phyloP scores from a whole-genome alignment of 1,140 invertebrate species.

The Cherax destructor region DNA sequence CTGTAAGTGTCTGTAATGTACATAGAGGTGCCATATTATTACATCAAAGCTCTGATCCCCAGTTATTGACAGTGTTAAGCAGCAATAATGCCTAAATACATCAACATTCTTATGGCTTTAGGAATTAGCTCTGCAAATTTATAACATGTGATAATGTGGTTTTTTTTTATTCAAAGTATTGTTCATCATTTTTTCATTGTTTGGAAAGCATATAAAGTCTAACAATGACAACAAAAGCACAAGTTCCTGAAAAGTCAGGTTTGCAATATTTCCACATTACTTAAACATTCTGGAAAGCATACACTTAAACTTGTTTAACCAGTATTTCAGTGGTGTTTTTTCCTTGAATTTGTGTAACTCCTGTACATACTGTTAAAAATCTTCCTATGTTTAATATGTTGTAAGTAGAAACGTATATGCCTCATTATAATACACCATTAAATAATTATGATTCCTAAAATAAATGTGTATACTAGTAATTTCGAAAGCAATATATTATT shows the following conservation, averaged over 20 bases:
- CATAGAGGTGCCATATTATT: conserved; percentile 69
- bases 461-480: conserved; percentile 64
- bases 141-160: conserved; percentile 1
- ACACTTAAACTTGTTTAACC: conserved; percentile 33
- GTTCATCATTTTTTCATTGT: background rate
- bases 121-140: conserved; percentile 32
- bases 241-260: conserved; percentile 47
- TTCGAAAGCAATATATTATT: conserved; percentile 2
- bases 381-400: conserved; percentile 67
- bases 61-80: conserved; percentile 52
- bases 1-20: conserved; percentile 60
- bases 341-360: conserved; percentile 46
- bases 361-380: conserved; percentile 66
- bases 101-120: conserved; percentile 33
- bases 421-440: conserved; percentile 53
- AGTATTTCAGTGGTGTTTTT: conserved; percentile 55
- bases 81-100: conserved; percentile 50
- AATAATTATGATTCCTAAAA: conserved; percentile 66
- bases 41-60: conserved; percentile 52
- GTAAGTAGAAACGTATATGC: conserved; percentile 67
- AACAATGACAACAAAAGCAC: conserved; percentile 39
- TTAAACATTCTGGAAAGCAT: conserved; percentile 34
- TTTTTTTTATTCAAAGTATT: conserved; percentile 2
- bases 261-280: conserved; percentile 41
- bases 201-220: background rate